Evolutionary conservation across 2,113 vertebrate species (phyloP), one percentile per base, ranked within the genome.

Genomic region (Microcebus murinus): DNA sequence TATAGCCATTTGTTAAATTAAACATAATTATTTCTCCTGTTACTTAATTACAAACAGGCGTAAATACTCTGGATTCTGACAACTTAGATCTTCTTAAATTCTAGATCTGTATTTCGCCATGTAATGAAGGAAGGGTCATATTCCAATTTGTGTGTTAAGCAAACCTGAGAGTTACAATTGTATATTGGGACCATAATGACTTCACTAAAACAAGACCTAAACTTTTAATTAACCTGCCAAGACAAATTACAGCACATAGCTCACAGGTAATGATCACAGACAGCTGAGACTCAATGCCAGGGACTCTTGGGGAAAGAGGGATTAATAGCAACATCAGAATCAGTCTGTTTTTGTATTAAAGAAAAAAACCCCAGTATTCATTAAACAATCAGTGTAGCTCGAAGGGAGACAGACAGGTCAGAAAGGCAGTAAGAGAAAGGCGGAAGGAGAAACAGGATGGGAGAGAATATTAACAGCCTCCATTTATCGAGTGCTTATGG

Each of bases 191-290:
- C 96, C 96, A 98, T 98, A 98, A 98, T 98, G 98, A 98, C 96
- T 98, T 98, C 94, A 94, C 97, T 98, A 98, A 98, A 99, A 97
- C 98, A 98, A 98, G 97, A 98, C 97, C 96, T 97, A 98, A 98
- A 99, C 97, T 98, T 99, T 98, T 98, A 99, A 99, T 99, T 99
- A 99, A 98, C 96, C 97, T 98, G 98, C 97, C 98, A 98, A 98
- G 98, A 98, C 97, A 98, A 98, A 98, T 98, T 98, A 98, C 93
- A 98, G 96, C 91, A 97, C 94, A 88, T 20, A 96, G 97, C 90
- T 98, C 96, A 98, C 98, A 97, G 97, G 98, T 97, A 98, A 98
- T 59, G 92, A 95, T 42, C 97, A 97, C 83, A 98, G 98, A 98
- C 98, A 99, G 98, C 97, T 97, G 98, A 98, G 98, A 97, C 97